Evolutionary conservation across 1,140 invertebrate genomes (phyloP).

Genomic region (Atta cephalotes): DNA sequence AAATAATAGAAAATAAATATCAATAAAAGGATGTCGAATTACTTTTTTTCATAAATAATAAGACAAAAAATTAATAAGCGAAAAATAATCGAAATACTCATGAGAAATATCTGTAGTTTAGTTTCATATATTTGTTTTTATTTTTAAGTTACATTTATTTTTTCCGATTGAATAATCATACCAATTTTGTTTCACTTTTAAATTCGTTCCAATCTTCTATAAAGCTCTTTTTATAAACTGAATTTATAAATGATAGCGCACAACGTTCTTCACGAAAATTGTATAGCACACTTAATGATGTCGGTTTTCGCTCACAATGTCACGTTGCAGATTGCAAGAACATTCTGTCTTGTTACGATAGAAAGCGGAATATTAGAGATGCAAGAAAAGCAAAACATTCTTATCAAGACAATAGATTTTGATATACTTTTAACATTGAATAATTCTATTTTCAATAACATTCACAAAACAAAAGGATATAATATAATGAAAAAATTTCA

Average conservation of each 20-base stretch:
- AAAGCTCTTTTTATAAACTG: not conserved
- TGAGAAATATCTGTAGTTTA: not conserved
- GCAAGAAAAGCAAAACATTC: constrained; percentile 37
- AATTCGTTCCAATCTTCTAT: not conserved
- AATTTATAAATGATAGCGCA: not conserved
- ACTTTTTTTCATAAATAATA: not conserved
- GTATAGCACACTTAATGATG: constrained; percentile 16
- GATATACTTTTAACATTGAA: constrained; percentile 18
- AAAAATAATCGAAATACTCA: not conserved
- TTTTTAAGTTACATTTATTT: not conserved
- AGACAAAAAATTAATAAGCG: constrained; percentile 18
- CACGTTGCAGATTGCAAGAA: constrained; percentile 51
- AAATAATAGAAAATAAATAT: constrained; percentile 9
- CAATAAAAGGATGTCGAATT: not conserved
- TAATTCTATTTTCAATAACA: not conserved
- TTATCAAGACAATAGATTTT: not conserved
- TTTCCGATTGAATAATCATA: not conserved
- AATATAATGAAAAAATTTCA: not conserved
- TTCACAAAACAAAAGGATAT: not conserved
- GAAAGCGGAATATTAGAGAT: constrained; percentile 15
- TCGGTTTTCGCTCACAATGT: constrained; percentile 16
- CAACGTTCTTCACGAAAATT: constrained; percentile 8
- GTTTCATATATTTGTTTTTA: not conserved
- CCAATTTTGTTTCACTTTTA: not conserved
- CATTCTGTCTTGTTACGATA: constrained; percentile 25